A percentile compares a stretch with the other conserved stretches of the same genome.
phyloP scores from a whole-genome alignment of 2,797 vertebrate species.

The Pangasius mekongensis region DNA sequence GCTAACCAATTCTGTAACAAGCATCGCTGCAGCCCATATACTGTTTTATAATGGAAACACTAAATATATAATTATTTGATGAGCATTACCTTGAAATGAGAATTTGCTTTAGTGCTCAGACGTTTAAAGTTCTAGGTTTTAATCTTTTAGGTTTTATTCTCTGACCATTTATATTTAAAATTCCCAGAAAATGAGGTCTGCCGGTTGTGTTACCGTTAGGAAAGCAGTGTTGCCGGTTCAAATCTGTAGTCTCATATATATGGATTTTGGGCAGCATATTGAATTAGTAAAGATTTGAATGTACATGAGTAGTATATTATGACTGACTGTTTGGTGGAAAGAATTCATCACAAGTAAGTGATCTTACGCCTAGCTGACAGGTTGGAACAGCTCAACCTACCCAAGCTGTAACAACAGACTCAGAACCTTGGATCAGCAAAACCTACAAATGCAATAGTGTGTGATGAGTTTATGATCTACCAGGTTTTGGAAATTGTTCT shows the following conservation, averaged over 20 bases:
- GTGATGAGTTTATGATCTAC: neutral
- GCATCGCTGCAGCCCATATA: neutral
- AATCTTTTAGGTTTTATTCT: neutral
- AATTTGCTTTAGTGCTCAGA: neutral
- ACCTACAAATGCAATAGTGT: neutral
- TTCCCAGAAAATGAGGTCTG: neutral
- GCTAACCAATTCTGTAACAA: neutral
- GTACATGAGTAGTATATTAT: slow-evolving; percentile 1
- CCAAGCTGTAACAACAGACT: neutral
- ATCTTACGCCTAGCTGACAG: neutral
- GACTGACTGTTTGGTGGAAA: slow-evolving; percentile 12
- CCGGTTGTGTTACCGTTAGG: neutral
- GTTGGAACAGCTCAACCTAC: neutral
- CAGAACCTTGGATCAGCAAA: neutral
- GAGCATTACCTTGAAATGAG: neutral
- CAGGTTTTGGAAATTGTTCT: neutral
- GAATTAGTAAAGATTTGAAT: slow-evolving; percentile 5
- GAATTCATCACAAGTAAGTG: neutral
- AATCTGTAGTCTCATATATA: slow-evolving; percentile 5
- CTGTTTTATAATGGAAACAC: neutral
- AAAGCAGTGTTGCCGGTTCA: neutral
- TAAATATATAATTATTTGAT: neutral
- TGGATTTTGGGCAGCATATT: neutral
- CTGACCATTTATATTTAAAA: neutral
- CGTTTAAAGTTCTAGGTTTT: too few relatives aligned